Conservation (phyloP, 2,797 vertebrate species). For the Strix occidentalis region DNA sequence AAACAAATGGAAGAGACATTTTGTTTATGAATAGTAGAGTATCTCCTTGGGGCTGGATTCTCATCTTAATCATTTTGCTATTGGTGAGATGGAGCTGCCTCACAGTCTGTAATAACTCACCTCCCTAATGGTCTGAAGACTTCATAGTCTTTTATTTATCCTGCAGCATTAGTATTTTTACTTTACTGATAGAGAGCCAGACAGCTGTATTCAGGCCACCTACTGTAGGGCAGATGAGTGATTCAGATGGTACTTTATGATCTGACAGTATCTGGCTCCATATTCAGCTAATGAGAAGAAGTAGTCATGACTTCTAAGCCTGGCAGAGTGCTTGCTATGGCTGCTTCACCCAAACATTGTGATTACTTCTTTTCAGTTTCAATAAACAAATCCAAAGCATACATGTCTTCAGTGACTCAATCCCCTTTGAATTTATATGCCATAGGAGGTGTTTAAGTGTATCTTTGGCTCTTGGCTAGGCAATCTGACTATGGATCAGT, state of each 20-base stretch:
- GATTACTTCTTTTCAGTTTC: not conserved
- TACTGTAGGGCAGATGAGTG: not conserved
- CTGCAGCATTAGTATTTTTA: constrained; percentile 1
- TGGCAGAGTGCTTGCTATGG: not conserved
- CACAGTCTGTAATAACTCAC: not conserved
- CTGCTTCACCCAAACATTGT: not conserved
- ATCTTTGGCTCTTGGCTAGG: not conserved
- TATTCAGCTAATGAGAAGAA: not conserved
- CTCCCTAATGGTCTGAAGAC: not conserved
- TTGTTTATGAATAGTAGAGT: not conserved
- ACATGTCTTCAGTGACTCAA: not conserved
- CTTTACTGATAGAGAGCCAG: not conserved
- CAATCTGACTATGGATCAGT: not conserved
- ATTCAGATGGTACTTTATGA: constrained; percentile 12
- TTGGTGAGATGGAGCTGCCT: not conserved
- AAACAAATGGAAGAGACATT: not conserved
- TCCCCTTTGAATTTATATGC: not conserved
- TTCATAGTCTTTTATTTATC: constrained; percentile 1
- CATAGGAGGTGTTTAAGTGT: not conserved
- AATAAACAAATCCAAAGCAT: not conserved
- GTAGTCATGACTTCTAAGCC: not conserved
- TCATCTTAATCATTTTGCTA: not conserved
- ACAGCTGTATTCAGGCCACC: not conserved
- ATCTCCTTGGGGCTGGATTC: not conserved
- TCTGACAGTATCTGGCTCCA: not conserved